These are phyloP conservation scores for Labia minor DNA, from an alignment of 2,888 invertebrate genomes.

Conservation along the genomic window DNA sequence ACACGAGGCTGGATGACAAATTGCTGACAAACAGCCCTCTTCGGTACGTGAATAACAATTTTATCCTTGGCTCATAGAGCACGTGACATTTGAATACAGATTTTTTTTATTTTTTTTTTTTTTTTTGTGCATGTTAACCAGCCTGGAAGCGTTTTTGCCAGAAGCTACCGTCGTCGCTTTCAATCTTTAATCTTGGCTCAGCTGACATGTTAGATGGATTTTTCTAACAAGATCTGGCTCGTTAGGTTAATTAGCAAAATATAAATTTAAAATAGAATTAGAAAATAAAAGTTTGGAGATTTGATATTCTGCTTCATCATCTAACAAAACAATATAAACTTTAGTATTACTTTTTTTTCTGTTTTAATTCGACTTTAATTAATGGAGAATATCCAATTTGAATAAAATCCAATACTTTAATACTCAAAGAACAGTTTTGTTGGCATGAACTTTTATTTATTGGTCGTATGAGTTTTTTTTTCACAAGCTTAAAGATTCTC, in stretches of 20 bases:
- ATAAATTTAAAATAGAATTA: not conserved
- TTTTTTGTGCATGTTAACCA: too few species aligned
- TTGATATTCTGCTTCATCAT: too few species aligned
- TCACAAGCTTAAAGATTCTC: too few species aligned
- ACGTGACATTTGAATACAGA: constrained; percentile 13
- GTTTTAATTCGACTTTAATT: too few species aligned
- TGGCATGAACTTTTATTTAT: too few species aligned
- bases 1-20: not conserved
- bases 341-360: too few species aligned
- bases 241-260: not conserved
- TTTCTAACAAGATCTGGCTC: not conserved
- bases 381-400: too few species aligned
- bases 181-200: not conserved
- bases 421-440: too few species aligned
- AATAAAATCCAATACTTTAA: too few species aligned
- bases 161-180: not conserved
- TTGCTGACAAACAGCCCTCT: constrained; percentile 13
- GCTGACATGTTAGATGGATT: not conserved
- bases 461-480: too few species aligned
- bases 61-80: constrained; percentile 6
- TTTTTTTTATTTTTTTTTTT: not conserved
- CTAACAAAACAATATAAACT: too few species aligned
- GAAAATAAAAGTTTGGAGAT: too few species aligned
- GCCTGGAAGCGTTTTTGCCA: not conserved
- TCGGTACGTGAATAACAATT: constrained; percentile 7